phyloP scores from a whole-genome alignment of 1,140 invertebrate genomes.

The Diabrotica undecimpunctata region DNA sequence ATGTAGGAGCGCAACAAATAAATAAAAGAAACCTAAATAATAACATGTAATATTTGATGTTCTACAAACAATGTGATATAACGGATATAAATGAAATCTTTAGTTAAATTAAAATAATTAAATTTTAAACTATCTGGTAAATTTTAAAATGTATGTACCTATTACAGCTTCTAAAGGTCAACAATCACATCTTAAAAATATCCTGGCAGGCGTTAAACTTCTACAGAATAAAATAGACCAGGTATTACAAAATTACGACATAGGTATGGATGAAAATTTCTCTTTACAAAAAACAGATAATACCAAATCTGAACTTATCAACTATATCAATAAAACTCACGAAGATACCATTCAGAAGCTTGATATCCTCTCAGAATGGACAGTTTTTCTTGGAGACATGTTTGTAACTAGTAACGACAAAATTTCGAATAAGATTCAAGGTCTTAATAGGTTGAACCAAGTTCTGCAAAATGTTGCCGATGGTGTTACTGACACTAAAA shows the following conservation, averaged over 20 bases:
- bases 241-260: constrained; percentile 31
- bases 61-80: no score
- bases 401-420: constrained; percentile 57
- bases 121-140: no score
- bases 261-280: constrained; percentile 30
- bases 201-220: constrained; percentile 29
- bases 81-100: no score
- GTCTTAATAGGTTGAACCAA: constrained; percentile 70
- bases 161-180: constrained; percentile 36
- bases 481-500: constrained; percentile 78
- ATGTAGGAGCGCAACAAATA: no score
- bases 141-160: not conserved
- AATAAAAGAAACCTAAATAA: no score
- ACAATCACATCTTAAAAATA: constrained; percentile 31
- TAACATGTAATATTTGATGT: no score
- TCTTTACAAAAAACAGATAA: constrained; percentile 27
- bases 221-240: constrained; percentile 21
- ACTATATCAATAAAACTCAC: constrained; percentile 46
- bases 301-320: constrained; percentile 31
- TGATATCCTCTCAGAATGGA: constrained; percentile 52
- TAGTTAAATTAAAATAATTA: no score
- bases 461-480: constrained; percentile 81
- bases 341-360: constrained; percentile 53
- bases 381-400: constrained; percentile 54
- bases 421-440: constrained; percentile 52